A percentile compares a stretch with the other conserved stretches of the same genome.
Evolutionary conservation across 2,888 invertebrate genomes (phyloP).

Genomic region (Leucophenga maculata): DNA sequence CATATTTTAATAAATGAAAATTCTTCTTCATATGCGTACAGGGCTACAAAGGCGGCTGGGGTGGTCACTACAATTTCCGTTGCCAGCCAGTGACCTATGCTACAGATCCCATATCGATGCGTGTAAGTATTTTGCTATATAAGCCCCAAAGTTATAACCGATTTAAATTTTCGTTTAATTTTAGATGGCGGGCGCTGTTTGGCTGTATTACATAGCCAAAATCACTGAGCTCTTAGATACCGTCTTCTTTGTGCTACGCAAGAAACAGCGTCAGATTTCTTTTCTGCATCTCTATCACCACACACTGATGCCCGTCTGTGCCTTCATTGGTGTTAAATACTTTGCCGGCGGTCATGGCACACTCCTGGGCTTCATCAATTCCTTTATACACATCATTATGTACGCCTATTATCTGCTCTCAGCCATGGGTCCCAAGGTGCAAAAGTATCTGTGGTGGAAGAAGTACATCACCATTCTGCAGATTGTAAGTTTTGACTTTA

Average conservation of each 20-base stretch:
- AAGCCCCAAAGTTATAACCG: not conserved
- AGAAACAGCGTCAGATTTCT: slow-evolving; percentile 85
- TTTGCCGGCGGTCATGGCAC: slow-evolving; percentile 88
- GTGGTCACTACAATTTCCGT: slow-evolving; percentile 77
- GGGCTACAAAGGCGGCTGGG: slow-evolving; percentile 76
- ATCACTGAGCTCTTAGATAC: slow-evolving; percentile 71
- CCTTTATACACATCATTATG: slow-evolving; percentile 93
- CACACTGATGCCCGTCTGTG: slow-evolving; percentile 79
- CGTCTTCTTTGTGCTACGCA: slow-evolving; percentile 87
- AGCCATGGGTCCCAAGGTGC: slow-evolving; percentile 89
- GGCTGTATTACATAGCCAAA: slow-evolving; percentile 72
- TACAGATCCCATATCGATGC: slow-evolving; percentile 75
- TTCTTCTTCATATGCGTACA: slow-evolving; percentile 43
- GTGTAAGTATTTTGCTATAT: slow-evolving; percentile 66
- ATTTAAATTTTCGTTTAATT: slow-evolving; percentile 29
- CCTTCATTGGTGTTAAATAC: slow-evolving; percentile 82
- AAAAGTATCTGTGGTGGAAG: slow-evolving; percentile 96
- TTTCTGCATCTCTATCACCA: slow-evolving; percentile 92
- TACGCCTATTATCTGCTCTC: slow-evolving; percentile 91
- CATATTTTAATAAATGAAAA: not conserved
- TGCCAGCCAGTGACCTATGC: slow-evolving; percentile 84
- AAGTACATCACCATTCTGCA: slow-evolving; percentile 90
- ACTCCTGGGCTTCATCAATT: slow-evolving; percentile 88
- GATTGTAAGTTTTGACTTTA: slow-evolving; percentile 76
- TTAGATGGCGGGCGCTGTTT: slow-evolving; percentile 72